phyloP scores from a whole-genome alignment of 2,113 vertebrate species.

The Phainopepla nitens region DNA sequence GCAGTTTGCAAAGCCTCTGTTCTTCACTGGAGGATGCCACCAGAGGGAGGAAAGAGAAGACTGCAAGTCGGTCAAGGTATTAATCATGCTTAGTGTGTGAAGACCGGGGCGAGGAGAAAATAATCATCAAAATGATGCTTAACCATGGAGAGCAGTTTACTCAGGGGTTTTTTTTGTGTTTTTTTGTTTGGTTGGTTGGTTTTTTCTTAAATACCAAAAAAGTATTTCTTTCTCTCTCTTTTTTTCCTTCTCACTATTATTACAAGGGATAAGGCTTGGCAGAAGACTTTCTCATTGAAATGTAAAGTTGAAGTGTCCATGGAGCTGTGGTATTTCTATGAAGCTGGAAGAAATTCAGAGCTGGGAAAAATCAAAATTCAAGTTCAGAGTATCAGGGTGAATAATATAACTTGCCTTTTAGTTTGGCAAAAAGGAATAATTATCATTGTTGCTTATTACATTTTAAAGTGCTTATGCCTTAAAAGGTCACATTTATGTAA shows the following conservation, averaged over 20 bases:
- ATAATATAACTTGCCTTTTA: not conserved
- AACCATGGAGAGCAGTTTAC: not conserved
- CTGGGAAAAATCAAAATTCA: not conserved
- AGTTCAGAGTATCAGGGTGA: not conserved
- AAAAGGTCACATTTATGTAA: not conserved
- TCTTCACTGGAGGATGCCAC: not conserved
- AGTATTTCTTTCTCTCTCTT: rapidly evolving
- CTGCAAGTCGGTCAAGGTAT: not conserved
- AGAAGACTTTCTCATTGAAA: not conserved
- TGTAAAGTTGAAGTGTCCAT: not conserved
- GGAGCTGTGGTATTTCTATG: not conserved
- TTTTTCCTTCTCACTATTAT: not conserved
- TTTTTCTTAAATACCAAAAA: not conserved
- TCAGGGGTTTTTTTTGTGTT: not conserved
- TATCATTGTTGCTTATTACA: not conserved
- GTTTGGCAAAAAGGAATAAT: not conserved
- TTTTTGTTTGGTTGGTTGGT: too few species aligned
- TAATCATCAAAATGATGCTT: not conserved
- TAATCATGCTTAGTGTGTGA: not conserved
- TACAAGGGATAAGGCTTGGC: not conserved
- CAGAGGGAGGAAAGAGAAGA: not conserved
- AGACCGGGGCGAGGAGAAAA: rapidly evolving
- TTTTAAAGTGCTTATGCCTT: not conserved
- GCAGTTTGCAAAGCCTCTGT: not conserved
- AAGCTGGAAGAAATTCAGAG: not conserved